Evolutionary conservation across 2,797 vertebrate species (phyloP), one percentile per base, ranked within the genome.

Genomic region (Aotus griseimembra): DNA sequence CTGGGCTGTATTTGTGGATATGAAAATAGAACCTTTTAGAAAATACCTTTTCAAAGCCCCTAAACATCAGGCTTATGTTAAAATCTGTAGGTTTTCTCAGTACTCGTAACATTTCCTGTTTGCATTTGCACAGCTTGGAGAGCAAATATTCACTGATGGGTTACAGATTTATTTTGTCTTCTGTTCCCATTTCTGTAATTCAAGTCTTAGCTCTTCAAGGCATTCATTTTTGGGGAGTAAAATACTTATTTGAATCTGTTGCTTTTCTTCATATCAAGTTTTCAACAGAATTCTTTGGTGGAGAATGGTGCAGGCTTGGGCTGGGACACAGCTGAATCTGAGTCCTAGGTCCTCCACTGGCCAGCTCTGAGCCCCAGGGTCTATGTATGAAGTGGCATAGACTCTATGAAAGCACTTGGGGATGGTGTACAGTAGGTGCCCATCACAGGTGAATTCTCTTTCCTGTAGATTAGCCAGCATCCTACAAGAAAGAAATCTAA

Each of bases 21-120:
- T 97, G 95, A 97, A 97, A 96, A 97, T 92, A 92, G 96, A 96
- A 97, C 97, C 97, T 97, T 97, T 97, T 80, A 75, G 93, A 95
- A 97, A 96, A 95, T 96, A 89, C 93, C 46, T 93, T 89, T 90
- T 84, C 55, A 94, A 96, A 93, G 55, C 81, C 94, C 77, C 95
- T 93, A 96, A 88, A 96, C 72, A 48, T 79, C 75, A 92, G 92
- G 92, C 91, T 97, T 95, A 95, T 87, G 77, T 88, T 93, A 96
- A 97, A 94, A 79, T 81, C 93, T 61, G 52, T 26, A 36, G 48
- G 36, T 90, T 89, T 96, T 90, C 83, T 88, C 57, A 14, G 89
- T 79, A 1, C 94, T 84, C 50, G 95, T 96, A 95, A 93, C 94
- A 93, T 97, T 97, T 97, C 84, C 96, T 97, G 73, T 97, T 92